These are phyloP conservation scores for Heliconius hermathena DNA, from an alignment of 1,140 invertebrate species.

Conservation along the genomic window DNA sequence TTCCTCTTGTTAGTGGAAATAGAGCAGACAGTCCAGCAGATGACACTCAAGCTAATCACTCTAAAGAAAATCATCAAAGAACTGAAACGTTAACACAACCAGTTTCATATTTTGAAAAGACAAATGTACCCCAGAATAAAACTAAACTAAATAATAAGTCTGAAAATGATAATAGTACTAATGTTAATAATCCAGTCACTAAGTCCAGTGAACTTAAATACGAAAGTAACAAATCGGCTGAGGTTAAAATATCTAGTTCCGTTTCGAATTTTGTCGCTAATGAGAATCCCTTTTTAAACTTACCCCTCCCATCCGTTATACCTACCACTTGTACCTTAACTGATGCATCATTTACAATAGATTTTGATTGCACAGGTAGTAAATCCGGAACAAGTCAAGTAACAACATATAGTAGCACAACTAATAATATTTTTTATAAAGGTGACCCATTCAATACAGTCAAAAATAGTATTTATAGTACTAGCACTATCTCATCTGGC, in stretches of 20 bases:
- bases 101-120: slow-evolving; percentile 62
- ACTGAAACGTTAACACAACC: slow-evolving; percentile 51
- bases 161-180: slow-evolving; percentile 34
- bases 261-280: slow-evolving; percentile 24
- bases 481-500: slow-evolving; percentile 70
- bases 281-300: slow-evolving; percentile 72
- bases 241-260: slow-evolving; percentile 48
- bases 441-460: slow-evolving; percentile 66
- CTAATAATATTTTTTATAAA: slow-evolving; percentile 73
- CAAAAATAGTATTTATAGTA: slow-evolving; percentile 73
- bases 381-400: slow-evolving; percentile 62
- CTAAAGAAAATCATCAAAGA: slow-evolving; percentile 59
- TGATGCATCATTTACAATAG: slow-evolving; percentile 64
- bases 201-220: slow-evolving; percentile 60
- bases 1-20: slow-evolving; percentile 85
- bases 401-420: slow-evolving; percentile 53
- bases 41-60: slow-evolving; percentile 53
- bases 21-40: slow-evolving; percentile 78
- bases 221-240: slow-evolving; percentile 49
- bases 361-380: slow-evolving; percentile 69
- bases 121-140: slow-evolving; percentile 51
- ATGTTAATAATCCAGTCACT: slow-evolving; percentile 32
- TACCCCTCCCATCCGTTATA: slow-evolving; percentile 63
- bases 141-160: slow-evolving; percentile 54
- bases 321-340: slow-evolving; percentile 59